Evolutionary conservation across 2,888 invertebrate species (phyloP).

Genomic region (Eledona agricola): DNA sequence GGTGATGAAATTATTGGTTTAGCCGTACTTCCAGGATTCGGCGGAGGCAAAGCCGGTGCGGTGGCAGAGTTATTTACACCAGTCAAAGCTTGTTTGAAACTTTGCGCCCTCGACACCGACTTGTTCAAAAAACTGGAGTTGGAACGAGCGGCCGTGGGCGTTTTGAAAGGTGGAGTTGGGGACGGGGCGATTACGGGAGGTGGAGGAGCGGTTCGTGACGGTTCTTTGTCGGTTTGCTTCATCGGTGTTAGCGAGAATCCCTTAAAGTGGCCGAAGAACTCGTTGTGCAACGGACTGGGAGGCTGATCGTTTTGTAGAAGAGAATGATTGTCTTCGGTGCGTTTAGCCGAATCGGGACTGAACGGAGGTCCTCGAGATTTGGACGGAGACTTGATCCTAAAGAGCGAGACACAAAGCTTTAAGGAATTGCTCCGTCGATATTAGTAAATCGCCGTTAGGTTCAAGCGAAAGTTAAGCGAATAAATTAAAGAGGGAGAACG

Average conservation of each 20-base stretch:
- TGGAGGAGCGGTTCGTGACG: conserved; percentile 68
- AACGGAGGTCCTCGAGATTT: conserved; percentile 61
- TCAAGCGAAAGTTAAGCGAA: conserved; percentile 11
- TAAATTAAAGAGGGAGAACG: conserved; percentile 10
- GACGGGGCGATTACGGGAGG: conserved; percentile 62
- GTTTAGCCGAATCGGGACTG: conserved; percentile 61
- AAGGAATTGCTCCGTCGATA: conserved; percentile 2
- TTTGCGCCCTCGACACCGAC: conserved; percentile 49
- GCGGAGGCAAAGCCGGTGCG: conserved; percentile 70
- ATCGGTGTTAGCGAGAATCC: conserved; percentile 80
- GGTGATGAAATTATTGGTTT: conserved; percentile 85
- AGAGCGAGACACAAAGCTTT: conserved; percentile 23
- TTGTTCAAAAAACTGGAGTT: conserved; percentile 40
- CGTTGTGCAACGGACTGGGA: conserved; percentile 57
- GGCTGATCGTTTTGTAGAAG: conserved; percentile 63
- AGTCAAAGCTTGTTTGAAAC: conserved; percentile 63
- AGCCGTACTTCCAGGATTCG: conserved; percentile 69
- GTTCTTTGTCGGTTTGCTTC: conserved; percentile 61
- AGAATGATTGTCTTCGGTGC: conserved; percentile 77
- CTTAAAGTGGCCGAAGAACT: conserved; percentile 87
- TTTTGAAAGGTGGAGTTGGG: conserved; percentile 5
- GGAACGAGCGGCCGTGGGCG: conserved; percentile 6
- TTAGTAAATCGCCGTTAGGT: too few relatives aligned
- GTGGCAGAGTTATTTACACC: conserved; percentile 58
- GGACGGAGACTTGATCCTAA: conserved; percentile 58